A percentile compares a stretch with the other conserved stretches of the same genome.
Evolutionary conservation across 2,113 vertebrate genomes (phyloP).

Genomic region (Tetrao urogallus): DNA sequence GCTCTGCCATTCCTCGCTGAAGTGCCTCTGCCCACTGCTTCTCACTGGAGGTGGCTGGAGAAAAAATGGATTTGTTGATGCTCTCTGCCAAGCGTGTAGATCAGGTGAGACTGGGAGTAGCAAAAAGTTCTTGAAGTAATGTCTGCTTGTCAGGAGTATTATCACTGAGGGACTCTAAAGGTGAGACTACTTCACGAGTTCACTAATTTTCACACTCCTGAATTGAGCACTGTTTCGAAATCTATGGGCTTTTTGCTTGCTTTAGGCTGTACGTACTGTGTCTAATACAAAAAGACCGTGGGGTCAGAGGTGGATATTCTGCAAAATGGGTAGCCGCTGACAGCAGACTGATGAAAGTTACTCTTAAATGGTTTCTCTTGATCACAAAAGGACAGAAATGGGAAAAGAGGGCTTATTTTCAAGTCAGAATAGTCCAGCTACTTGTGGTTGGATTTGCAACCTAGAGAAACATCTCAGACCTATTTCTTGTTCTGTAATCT

Average conservation of each 20-base stretch:
- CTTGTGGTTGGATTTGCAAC: background rate
- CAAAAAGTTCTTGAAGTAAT: background rate
- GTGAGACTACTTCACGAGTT: background rate
- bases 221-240: background rate
- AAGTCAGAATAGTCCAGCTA: background rate
- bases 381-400: background rate
- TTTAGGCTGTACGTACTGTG: background rate
- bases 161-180: background rate
- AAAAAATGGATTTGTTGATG: background rate
- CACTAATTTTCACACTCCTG: background rate
- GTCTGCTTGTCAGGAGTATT: background rate
- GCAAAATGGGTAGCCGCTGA: background rate
- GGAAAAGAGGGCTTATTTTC: background rate
- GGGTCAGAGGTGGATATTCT: background rate
- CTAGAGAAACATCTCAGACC: background rate
- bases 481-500: background rate
- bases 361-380: background rate
- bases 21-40: background rate
- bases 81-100: background rate
- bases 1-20: background rate
- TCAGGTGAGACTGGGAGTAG: background rate
- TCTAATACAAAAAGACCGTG: background rate
- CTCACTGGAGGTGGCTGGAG: background rate
- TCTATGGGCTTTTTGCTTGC: background rate
- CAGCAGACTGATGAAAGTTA: background rate